Evolutionary conservation across 2,888 invertebrate genomes (phyloP).

Genomic region (Schizotus pectinicornis): DNA sequence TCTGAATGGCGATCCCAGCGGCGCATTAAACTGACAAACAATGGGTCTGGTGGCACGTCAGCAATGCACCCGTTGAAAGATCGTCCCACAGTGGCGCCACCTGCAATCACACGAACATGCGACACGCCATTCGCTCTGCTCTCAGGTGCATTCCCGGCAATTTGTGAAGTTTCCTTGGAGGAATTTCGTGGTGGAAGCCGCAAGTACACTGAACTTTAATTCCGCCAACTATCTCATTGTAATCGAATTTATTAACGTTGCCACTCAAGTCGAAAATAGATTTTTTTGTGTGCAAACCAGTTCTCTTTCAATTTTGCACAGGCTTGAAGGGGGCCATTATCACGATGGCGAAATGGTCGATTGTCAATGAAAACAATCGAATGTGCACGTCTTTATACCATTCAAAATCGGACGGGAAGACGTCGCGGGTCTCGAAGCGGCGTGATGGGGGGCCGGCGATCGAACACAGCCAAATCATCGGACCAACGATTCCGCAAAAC

Average conservation of each 20-base stretch:
- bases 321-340: conserved; percentile 10
- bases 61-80: too few relatives aligned
- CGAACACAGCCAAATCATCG: too few relatives aligned
- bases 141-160: conserved; percentile 2
- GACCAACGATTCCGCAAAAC: too few relatives aligned
- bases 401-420: too few relatives aligned
- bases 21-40: too few relatives aligned
- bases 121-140: conserved; percentile 5
- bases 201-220: conserved; percentile 28
- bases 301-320: conserved; percentile 20
- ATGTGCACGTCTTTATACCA: too few relatives aligned
- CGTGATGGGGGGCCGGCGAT: too few relatives aligned
- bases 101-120: conserved; percentile 12
- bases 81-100: conserved; percentile 3
- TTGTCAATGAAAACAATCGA: conserved; percentile 16
- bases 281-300: conserved; percentile 25
- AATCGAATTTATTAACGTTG: conserved; percentile 28
- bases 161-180: not conserved
- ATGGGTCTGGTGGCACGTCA: too few relatives aligned
- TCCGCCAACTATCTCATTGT: conserved; percentile 21
- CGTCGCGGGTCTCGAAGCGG: too few relatives aligned
- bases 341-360: conserved; percentile 10
- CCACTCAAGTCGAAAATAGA: conserved; percentile 26
- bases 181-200: too few relatives aligned
- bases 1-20: too few relatives aligned